A percentile compares a stretch with the other conserved stretches of the same genome.
These are phyloP conservation scores for Lasius fuliginosus DNA, from an alignment of 2,888 invertebrate genomes.

Conservation along the genomic window DNA sequence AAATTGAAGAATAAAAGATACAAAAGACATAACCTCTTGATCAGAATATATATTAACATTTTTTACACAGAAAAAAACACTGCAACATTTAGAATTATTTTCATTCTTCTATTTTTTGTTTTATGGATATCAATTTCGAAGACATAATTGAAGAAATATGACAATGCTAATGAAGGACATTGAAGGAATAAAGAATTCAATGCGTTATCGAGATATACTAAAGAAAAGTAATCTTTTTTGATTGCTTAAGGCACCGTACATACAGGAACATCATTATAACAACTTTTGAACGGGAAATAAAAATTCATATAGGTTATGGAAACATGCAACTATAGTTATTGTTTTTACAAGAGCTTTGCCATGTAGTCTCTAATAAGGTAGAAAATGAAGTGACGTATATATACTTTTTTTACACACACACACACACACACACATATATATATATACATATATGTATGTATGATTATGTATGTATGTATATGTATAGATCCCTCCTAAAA, in stretches of 20 bases:
- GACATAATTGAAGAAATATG: neutral
- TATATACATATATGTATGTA: slow-evolving; percentile 67
- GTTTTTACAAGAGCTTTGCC: slow-evolving; percentile 80
- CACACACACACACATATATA: neutral
- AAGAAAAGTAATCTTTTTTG: slow-evolving; percentile 28
- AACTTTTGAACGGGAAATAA: slow-evolving; percentile 37
- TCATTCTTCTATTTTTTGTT: slow-evolving; percentile 5
- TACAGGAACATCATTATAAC: slow-evolving; percentile 70
- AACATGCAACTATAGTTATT: slow-evolving; percentile 64
- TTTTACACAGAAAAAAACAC: neutral
- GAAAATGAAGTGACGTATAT: slow-evolving; percentile 80
- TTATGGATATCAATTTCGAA: neutral
- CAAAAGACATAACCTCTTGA: neutral
- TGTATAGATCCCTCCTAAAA: slow-evolving; percentile 80
- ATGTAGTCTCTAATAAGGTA: slow-evolving; percentile 79
- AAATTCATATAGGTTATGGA: slow-evolving; percentile 24
- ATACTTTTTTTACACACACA: slow-evolving; percentile 67
- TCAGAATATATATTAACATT: neutral
- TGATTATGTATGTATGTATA: slow-evolving; percentile 49
- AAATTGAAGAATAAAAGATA: slow-evolving; percentile 20
- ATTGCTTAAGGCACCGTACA: slow-evolving; percentile 70
- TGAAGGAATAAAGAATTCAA: neutral
- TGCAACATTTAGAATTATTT: neutral
- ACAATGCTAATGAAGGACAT: neutral
- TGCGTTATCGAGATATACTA: slow-evolving; percentile 4